These are phyloP conservation scores for Bombus confusus DNA, from an alignment of 1,140 invertebrate species.

Conservation along the genomic window DNA sequence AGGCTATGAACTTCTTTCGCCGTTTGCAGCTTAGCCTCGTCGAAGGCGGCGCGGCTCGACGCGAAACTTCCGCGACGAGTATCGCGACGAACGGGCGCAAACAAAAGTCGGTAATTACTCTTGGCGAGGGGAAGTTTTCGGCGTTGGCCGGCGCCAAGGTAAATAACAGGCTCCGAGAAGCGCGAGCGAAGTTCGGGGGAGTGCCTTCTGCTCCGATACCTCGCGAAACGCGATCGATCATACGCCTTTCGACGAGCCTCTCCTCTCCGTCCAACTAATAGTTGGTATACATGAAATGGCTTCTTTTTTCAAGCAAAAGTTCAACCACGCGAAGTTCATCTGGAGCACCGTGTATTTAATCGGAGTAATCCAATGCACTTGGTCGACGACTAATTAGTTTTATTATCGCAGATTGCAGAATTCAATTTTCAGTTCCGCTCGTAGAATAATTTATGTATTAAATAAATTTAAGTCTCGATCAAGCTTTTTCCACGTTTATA, in stretches of 20 bases:
- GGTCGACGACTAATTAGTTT: background rate
- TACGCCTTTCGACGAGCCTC: background rate
- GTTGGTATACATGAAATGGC: background rate
- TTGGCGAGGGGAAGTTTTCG: constrained; percentile 18
- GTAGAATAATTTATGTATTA: background rate
- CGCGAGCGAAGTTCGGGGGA: constrained; percentile 1
- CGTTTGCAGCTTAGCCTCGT: too few species aligned
- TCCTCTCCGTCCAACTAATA: background rate
- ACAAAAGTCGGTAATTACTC: constrained; percentile 40
- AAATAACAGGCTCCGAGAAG: constrained; percentile 31
- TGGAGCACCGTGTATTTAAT: background rate
- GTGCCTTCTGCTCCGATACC: constrained; percentile 31
- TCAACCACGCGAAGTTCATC: too few species aligned
- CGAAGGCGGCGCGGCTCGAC: background rate
- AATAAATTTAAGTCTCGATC: background rate
- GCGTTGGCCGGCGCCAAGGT: constrained; percentile 4
- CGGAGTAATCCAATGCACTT: background rate
- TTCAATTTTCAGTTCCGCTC: too few species aligned
- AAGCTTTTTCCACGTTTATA: too few species aligned
- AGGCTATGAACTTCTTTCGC: constrained; percentile 7
- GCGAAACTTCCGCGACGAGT: constrained; percentile 8
- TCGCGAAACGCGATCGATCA: constrained; percentile 39
- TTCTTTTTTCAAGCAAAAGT: background rate
- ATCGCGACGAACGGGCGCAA: constrained; percentile 16
- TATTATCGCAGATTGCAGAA: background rate